Base-by-base conservation (phyloP, 2,888 invertebrate genomes). In the Parasteatoda lunata region DNA sequence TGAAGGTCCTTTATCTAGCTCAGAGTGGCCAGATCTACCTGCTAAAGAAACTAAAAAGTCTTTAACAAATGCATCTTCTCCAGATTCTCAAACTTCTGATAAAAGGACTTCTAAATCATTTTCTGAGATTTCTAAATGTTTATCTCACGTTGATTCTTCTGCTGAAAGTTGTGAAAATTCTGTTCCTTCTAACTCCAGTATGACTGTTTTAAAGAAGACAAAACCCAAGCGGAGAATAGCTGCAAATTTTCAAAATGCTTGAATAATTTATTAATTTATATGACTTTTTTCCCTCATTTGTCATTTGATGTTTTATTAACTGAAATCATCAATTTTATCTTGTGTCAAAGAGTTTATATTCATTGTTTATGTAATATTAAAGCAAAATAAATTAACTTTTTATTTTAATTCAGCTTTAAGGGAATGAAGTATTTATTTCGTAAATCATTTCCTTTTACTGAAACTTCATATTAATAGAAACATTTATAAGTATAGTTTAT, bases 191-290 rank as follows among this genome's bases (percentile, higher is more conserved):
- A 64, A 47, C 7, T 30, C 30, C 30, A 30, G 30, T 30, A 66
- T 81, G 68, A 76, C 76, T 71, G 72, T 86, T 68, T 77, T 81
- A 47, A 84, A 81, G 48, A 84, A 81, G 51, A 47, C 66, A 8
- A 86, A 86, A 70, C 11, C 76, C 5, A 76, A 54, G 48, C 65
- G 77, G 9, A 64, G 85, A 47, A 71, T 86, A 54, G 85, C 85
- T 68, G 85, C 85, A 9, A 86, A 86, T 48, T 86, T 86, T 69
- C 77, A 80, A 68, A 86, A 86, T 54, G 80, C 80, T 48, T 66
- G 13, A 75, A 51, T 30, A 52, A 49, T 72, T 15, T 8, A 11
- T n/a, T 48, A 51, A 47, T 52, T 4, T 13, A 64, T 54, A 3
- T 54, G 54, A 59, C 11, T 30, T 30, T 30, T 2, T 30, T 30